Evolutionary conservation across 2,113 vertebrate genomes (phyloP), one percentile per base, ranked within the genome.

Genomic region (Marcusenius ussheri): DNA sequence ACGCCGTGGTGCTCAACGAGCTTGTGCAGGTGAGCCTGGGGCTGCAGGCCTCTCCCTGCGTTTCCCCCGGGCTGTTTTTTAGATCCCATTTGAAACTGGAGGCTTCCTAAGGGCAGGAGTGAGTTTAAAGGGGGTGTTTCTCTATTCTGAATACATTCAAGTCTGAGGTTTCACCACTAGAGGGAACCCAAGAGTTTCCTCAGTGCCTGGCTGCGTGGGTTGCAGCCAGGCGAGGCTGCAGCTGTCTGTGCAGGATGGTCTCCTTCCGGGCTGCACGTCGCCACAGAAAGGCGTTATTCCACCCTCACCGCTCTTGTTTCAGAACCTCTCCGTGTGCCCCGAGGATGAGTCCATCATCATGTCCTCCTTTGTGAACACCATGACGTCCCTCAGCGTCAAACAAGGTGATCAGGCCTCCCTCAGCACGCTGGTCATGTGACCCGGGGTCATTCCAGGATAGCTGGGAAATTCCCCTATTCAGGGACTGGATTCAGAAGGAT

Each of bases 311-410:
- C 8, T 84, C 83, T 86, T 11, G 92, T 93, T 89, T 77, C 51
- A 99, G 98, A 99, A 99, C 95, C 97, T 99, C 93, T 99, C 98
- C 1, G 98, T 99, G 83, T 99, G 98, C 93, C 98, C 98, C 77
- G 98, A 99, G 94, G 98, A 99, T 92, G 98, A 99, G 92, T 99
- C 98, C 0, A 99, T 99, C 92, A 99, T 99, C 92, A 99, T 99
- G 98, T 99, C 98, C 15, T 99, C 98, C 89, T 99, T 99, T 90
- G 98, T 99, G 92, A 99, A 99, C 95, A 99, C 98, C 0, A 99
- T 99, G 98, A 99, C 98, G 89, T 99, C 98, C 27, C 95, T 99
- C 91, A 99, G 98, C 2, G 98, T 99, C 90, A 99, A 99, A 93
- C 98, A 99, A 97, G 98, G 98, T 99, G 93, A 39, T 39, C 17